A percentile compares a stretch with the other conserved stretches of the same genome.
Evolutionary conservation across 2,888 invertebrate species (phyloP).

Genomic region (Tortricodes alternella): DNA sequence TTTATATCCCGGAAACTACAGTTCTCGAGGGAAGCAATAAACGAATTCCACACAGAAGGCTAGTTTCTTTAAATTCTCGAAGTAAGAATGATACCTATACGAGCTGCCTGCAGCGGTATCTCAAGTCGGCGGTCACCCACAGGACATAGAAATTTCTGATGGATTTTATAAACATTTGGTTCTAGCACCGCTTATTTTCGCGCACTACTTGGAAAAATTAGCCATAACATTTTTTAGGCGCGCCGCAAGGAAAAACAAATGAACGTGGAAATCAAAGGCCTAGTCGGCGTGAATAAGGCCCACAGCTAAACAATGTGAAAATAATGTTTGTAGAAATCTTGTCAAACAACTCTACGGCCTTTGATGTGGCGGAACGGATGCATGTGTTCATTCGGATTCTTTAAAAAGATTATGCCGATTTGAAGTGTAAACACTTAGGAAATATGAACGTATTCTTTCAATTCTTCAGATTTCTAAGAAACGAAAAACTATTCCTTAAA

Average conservation of each 20-base stretch:
- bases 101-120: no score
- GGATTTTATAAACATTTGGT: no score
- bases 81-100: no score
- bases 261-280: constrained; percentile 25
- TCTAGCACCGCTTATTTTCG: no score
- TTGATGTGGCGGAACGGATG: constrained; percentile 41
- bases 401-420: constrained; percentile 39
- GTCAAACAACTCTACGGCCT: constrained; percentile 44
- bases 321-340: constrained; percentile 47
- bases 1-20: no score
- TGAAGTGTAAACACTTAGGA: constrained; percentile 37
- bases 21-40: no score
- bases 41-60: no score
- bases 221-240: constrained; percentile 16
- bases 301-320: constrained; percentile 34
- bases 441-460: constrained; percentile 35
- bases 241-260: constrained; percentile 19
- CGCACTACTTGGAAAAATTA: no score
- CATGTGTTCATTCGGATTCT: constrained; percentile 38
- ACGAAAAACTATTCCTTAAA: no score
- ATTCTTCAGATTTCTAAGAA: constrained; percentile 20
- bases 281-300: constrained; percentile 17
- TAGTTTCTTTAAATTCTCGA: no score
- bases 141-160: no score
- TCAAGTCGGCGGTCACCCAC: no score